These are phyloP conservation scores for Scaptomyza cyrtandrae DNA, from an alignment of 2,888 invertebrate genomes.

Conservation along the genomic window DNA sequence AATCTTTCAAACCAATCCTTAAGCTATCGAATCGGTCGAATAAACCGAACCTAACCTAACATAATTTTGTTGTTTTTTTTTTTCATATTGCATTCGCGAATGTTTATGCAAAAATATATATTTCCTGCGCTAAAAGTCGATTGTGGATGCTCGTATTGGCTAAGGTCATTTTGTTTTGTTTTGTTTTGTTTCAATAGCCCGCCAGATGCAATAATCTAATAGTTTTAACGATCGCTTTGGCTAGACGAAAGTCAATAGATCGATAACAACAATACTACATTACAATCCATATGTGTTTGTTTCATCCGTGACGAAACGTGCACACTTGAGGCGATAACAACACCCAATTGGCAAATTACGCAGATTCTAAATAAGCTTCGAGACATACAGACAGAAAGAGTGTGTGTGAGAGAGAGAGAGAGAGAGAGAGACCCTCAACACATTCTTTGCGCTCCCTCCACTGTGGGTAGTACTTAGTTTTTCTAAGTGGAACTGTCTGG, in stretches of 20 bases:
- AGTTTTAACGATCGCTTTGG: constrained; percentile 57
- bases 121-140: background rate
- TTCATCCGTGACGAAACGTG: constrained; percentile 2
- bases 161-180: constrained; percentile 3
- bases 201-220: constrained; percentile 16
- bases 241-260: constrained; percentile 47
- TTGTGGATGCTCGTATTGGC: background rate
- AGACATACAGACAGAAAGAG: too few species aligned
- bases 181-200: background rate
- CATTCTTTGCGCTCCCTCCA: too few species aligned
- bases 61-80: background rate
- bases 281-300: background rate
- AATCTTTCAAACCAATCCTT: background rate
- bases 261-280: background rate
- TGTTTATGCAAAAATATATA: background rate
- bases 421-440: background rate
- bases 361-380: background rate
- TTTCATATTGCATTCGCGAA: background rate
- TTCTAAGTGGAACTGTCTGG: background rate
- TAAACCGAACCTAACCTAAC: background rate
- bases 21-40: background rate
- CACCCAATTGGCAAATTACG: background rate
- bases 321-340: background rate
- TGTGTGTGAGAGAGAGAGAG: background rate
- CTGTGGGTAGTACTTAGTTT: background rate